Evolutionary conservation across 2,113 vertebrate species (phyloP).

Genomic region (Vicugna pacos): DNA sequence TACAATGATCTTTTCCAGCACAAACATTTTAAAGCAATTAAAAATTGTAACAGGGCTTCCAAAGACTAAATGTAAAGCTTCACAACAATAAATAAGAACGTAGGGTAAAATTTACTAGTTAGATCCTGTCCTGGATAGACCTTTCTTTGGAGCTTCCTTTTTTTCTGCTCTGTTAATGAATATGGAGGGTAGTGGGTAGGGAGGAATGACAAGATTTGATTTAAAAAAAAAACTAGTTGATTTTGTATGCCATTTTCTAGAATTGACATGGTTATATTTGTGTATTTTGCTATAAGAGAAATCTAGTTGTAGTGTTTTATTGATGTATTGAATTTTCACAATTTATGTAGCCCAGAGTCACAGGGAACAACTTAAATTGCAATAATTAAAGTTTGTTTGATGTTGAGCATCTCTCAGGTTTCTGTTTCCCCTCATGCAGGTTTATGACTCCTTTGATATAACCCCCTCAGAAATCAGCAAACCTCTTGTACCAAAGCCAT

Average conservation of each 20-base stretch:
- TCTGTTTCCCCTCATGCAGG: neutral
- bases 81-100: constrained; percentile 35
- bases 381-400: neutral
- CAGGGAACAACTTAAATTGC: constrained; percentile 8
- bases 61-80: constrained; percentile 39
- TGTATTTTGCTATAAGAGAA: constrained; percentile 38
- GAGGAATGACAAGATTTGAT: neutral
- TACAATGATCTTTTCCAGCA: constrained; percentile 47
- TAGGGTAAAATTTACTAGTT: neutral
- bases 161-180: constrained; percentile 22
- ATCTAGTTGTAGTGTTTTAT: neutral
- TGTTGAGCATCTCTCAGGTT: neutral
- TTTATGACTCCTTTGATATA: neutral
- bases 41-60: constrained; percentile 63
- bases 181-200: rapidly evolving
- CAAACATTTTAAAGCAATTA: constrained; percentile 76
- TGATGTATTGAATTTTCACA: constrained; percentile 22
- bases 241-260: constrained; percentile 14
- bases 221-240: neutral
- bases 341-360: neutral
- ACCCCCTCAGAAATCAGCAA: constrained; percentile 26
- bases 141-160: neutral
- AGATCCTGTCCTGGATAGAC: constrained; percentile 10
- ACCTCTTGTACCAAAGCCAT: neutral
- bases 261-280: constrained; percentile 20